A percentile compares a stretch with the other conserved stretches of the same genome.
Conservation (phyloP, 2,113 vertebrate species). For the Spilogale gracilis region DNA sequence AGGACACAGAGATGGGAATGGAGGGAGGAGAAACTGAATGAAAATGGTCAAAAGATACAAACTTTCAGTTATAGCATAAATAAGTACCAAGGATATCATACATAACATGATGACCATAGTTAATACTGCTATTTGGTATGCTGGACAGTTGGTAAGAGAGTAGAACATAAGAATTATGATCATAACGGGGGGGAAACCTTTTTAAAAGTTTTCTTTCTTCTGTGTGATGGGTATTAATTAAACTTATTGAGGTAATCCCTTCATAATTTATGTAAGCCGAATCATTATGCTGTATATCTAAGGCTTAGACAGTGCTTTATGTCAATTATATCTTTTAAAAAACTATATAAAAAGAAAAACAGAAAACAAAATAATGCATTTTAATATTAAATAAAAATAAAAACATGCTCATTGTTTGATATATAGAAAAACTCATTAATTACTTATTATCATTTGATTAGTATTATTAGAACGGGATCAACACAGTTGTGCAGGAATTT, state of each 20-base stretch:
- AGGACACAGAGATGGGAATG: background rate
- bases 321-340: background rate
- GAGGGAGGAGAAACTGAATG: background rate
- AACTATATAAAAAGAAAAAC: background rate
- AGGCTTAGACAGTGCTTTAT: background rate
- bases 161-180: background rate
- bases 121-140: background rate
- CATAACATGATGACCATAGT: background rate
- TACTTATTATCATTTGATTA: background rate
- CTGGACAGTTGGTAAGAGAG: background rate
- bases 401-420: background rate
- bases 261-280: background rate
- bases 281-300: background rate
- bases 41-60: background rate
- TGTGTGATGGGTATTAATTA: background rate
- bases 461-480: background rate
- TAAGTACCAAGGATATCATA: background rate
- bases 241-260: background rate
- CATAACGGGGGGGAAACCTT: background rate
- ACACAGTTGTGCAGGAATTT: background rate
- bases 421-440: background rate
- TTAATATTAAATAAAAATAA: slow-evolving; percentile 6
- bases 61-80: background rate
- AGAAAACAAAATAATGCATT: background rate
- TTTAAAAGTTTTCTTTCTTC: background rate